Evolutionary conservation across 2,797 vertebrate species (phyloP), one percentile per base, ranked within the genome.

Genomic region (Lutjanus campechanus): DNA sequence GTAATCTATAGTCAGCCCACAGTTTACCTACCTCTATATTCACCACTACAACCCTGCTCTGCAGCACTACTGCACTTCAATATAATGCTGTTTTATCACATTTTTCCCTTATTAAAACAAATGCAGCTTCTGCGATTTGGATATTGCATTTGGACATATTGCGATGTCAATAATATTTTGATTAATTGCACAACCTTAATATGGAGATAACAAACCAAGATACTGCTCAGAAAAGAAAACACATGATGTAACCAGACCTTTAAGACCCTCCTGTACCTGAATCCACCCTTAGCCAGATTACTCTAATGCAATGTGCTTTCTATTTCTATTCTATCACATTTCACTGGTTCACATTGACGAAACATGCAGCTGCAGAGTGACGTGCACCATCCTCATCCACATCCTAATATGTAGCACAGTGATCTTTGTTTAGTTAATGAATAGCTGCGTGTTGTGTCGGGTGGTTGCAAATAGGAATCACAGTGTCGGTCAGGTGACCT

Each of bases 371-470:
- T 36, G 29, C 29, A 11, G 19, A 56, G 29, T 53, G 8, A 20
- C 25, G 19, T 40, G 65, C 59, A 47, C 29, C 29, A 36, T 36
- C 29, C 29, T 36, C 29, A 36, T 36, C 29, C 29, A 16, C 53
- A 47, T 62, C 19, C 61, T 85, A 83, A 84, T 88, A 41, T 60
- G 77, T 6, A 46, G 54, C 69, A 40, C 13, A 3, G 7, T 58
- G 61, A 66, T 85, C 47, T 65, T 25, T 72, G 68, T 62, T 77
- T 44, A 19, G 90, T 86, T 91, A 91, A 93, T 92, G 63, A 85
- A 46, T 64, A 81, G 82, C 91, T 11, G 81, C 71, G 72, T 80
- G 76, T 60, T 11, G 19, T 65, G 77, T 77, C 2, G 5, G 64
- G 22, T 62, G 77, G 25, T 83, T 36, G 1, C 68, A 75, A 90